Evolutionary conservation across 2,888 invertebrate genomes (phyloP), one percentile per base, ranked within the genome.

Genomic region (Dasypolia templi): DNA sequence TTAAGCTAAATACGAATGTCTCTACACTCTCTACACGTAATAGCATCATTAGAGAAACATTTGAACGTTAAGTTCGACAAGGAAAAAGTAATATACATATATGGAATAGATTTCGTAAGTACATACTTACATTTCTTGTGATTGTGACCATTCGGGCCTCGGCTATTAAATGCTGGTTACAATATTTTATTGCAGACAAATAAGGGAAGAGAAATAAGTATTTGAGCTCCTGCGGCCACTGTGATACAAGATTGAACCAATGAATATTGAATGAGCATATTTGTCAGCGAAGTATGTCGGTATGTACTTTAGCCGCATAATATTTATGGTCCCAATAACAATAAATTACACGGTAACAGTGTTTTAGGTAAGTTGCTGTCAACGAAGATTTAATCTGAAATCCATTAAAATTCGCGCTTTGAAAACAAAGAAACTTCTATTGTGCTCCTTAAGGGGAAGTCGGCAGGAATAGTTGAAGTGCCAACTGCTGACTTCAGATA

Each of bases 381-480:
- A 91, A 86, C 85, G 64, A 87, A 90, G 94, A 94, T 94, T 88
- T 87, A 91, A 94, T 95, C 94, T 85, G 79, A 87, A 89, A 90
- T 90, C 88, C 84, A 90, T 93, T 93, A 90, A 91, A 92, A 92
- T 92, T 89, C 89, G 86, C 87, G 86, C 90, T 91, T 90, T 87
- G 89, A 88, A 89, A 91, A 94, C 93, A 92, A 92, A 92, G 92
- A 88, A 91, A 88, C 87, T 85, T 76, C 91, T 89, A 94, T 94
- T 95, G 94, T 94, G 75, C 88, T 87, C 89, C 89, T 88, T 91
- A 90, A 89, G 90, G 89, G 90, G 88, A 89, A 88, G 89, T 89
- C 86, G 88, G 88, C 79, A 91, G 87, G 88, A 89, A 93, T 92
- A 89, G 84, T 90, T 89, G 84, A 90, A 92, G 90, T 90, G 92